Base-by-base conservation (phyloP, 2,797 vertebrate genomes). In the Neosalanx taihuensis region DNA sequence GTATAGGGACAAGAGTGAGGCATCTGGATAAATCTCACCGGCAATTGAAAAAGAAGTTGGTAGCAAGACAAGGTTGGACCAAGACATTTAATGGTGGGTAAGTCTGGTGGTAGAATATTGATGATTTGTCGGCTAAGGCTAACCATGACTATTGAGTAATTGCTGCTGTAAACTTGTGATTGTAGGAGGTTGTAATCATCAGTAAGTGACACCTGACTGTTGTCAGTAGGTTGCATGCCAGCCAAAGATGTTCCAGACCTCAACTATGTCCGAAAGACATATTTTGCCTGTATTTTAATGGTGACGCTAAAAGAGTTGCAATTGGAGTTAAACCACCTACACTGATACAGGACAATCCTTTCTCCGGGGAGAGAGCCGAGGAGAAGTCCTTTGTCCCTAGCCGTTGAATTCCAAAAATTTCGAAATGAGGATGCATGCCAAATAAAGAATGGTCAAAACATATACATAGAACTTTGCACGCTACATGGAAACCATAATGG, bases 401-500 rank as follows among this genome's bases (percentile, higher is more conserved):
- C 68, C 83, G 81, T 81, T 86, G 81, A 90, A 92, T 91, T 93
- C 87, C 89, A 87, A 89, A 85, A 82, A 87, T 90, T 91, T 90
- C 90, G 87, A 88, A 90, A 92, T 84, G 89, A 87, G 73, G 74
- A 84, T 73, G 73, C 79, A 78, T 78, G 86, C 88, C 89, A 92
- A 90, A 89, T 89, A 92, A 90, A 89, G 85, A 86, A 84, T 81
- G 86, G 88, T 87, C 86, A 86, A 89, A 89, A 90, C 85, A 87
- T 85, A 91, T 88, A 91, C 86, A 89, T 86, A 92, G 89, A 90
- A 88, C 87, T 90, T 92, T 90, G 88, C 91, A 92, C 84, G 87
- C 90, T 91, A 89, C 89, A 88, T 89, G 87, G 85, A 91, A 92
- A 92, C 90, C 91, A 92, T 93, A 92, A 92, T 92, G 85, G 86